Evolutionary conservation across 2,113 vertebrate species (phyloP).

Genomic region (Chionis minor): DNA sequence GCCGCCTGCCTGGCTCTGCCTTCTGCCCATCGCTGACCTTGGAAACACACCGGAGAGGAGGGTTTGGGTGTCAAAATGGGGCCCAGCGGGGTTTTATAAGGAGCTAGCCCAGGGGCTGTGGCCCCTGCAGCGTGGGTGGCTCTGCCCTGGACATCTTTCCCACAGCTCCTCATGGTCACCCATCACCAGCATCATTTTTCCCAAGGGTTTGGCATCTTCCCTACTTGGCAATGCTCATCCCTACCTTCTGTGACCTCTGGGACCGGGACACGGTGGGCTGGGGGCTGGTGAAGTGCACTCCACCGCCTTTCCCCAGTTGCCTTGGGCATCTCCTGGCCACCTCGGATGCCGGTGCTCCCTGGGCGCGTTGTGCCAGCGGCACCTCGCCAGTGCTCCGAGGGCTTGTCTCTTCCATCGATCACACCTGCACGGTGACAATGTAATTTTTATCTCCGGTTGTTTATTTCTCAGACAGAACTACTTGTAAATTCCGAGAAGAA

Average conservation of each 20-base stretch:
- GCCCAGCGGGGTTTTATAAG: not conserved
- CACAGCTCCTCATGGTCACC: rapidly evolving
- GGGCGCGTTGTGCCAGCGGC: not conserved
- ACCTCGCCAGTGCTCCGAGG: not conserved
- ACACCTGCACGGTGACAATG: slow-evolving; percentile 77
- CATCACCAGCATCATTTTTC: not conserved
- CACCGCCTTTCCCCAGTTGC: not conserved
- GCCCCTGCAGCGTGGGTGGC: not conserved
- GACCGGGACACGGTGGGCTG: not conserved
- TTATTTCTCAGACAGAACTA: slow-evolving; percentile 82
- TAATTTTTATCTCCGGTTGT: slow-evolving; percentile 82
- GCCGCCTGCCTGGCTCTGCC: not conserved
- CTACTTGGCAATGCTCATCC: not conserved
- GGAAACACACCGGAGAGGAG: rapidly evolving
- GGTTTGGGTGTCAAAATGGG: not conserved
- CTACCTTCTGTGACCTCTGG: not conserved
- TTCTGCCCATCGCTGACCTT: not conserved
- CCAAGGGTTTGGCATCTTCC: not conserved
- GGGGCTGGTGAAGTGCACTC: not conserved
- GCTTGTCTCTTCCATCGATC: slow-evolving; percentile 69
- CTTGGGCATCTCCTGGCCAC: not conserved
- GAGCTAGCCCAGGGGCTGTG: not conserved
- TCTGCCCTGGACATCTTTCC: not conserved
- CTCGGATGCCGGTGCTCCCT: not conserved
- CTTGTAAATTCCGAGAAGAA: slow-evolving; percentile 81